Conservation (phyloP, 1,140 invertebrate species). For the Eueides isabella region DNA sequence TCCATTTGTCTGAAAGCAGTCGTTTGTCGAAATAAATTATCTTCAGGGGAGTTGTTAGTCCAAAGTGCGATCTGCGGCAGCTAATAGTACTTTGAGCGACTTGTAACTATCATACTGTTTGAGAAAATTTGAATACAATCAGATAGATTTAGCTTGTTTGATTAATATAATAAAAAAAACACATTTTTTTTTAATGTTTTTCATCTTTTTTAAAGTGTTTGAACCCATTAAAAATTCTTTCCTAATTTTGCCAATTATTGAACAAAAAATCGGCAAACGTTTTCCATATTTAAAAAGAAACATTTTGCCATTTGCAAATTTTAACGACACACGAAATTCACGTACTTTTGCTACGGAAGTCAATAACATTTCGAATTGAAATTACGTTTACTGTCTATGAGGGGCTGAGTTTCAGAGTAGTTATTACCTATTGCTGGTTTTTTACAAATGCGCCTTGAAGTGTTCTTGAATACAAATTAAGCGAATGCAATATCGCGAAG, state of each 20-base stretch:
- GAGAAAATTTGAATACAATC: slow-evolving; percentile 11
- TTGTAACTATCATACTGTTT: slow-evolving; percentile 34
- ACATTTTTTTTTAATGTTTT: background rate
- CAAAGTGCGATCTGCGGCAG: slow-evolving; percentile 39
- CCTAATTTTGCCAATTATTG: background rate
- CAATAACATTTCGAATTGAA: background rate
- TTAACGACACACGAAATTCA: background rate
- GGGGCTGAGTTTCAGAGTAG: background rate
- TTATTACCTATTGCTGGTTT: background rate
- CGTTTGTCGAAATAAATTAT: slow-evolving; percentile 53
- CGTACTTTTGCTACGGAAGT: background rate
- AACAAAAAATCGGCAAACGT: background rate
- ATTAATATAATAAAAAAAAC: background rate
- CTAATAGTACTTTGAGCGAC: slow-evolving; percentile 42
- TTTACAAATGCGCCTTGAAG: slow-evolving; percentile 54
- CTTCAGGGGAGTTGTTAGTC: slow-evolving; percentile 49
- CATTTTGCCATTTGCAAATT: background rate
- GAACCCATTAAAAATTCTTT: too few relatives aligned
- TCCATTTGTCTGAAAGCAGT: slow-evolving; percentile 51
- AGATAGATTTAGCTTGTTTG: background rate
- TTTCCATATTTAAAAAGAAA: background rate
- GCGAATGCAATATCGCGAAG: slow-evolving; percentile 61
- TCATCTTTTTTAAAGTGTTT: background rate
- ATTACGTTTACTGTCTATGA: background rate
- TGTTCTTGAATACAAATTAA: slow-evolving; percentile 66